Evolutionary conservation across 2,113 vertebrate species (phyloP).

Genomic region (Seriola quinqueradiata): DNA sequence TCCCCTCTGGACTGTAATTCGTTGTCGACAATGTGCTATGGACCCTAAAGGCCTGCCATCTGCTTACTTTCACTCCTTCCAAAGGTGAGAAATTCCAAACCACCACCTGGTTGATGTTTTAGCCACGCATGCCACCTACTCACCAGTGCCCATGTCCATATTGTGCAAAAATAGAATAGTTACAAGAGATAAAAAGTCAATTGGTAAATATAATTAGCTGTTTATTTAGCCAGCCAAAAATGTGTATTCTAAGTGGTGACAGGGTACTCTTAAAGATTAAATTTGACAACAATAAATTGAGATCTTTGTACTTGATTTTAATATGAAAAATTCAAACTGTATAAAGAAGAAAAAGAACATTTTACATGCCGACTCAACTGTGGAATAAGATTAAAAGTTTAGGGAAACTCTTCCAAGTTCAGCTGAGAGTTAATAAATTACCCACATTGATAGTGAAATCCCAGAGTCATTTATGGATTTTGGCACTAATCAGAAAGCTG

Average conservation of each 20-base stretch:
- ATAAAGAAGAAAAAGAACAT: neutral
- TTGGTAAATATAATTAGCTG: neutral
- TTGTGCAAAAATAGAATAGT: slow-evolving; percentile 19
- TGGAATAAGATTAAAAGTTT: neutral
- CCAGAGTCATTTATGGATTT: neutral
- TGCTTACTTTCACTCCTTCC: slow-evolving; percentile 81
- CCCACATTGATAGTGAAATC: neutral
- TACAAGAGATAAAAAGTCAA: neutral
- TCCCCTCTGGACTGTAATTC: slow-evolving; percentile 86
- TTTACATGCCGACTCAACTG: neutral
- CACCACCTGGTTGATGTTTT: slow-evolving; percentile 79
- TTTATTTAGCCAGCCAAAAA: neutral
- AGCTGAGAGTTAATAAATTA: neutral
- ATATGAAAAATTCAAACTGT: neutral
- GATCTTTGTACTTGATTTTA: neutral
- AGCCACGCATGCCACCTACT: slow-evolving; percentile 34
- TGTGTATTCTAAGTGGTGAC: neutral
- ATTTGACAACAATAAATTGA: neutral
- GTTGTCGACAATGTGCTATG: slow-evolving; percentile 84
- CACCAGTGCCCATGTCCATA: slow-evolving; percentile 1
- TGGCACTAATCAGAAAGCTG: neutral
- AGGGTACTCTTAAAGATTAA: neutral
- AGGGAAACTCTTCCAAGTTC: neutral
- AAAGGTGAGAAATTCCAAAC: slow-evolving; percentile 84
- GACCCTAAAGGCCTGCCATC: slow-evolving; percentile 86